These are phyloP conservation scores for Ganaspis brasiliensis DNA, from an alignment of 2,888 invertebrate species.

Conservation along the genomic window DNA sequence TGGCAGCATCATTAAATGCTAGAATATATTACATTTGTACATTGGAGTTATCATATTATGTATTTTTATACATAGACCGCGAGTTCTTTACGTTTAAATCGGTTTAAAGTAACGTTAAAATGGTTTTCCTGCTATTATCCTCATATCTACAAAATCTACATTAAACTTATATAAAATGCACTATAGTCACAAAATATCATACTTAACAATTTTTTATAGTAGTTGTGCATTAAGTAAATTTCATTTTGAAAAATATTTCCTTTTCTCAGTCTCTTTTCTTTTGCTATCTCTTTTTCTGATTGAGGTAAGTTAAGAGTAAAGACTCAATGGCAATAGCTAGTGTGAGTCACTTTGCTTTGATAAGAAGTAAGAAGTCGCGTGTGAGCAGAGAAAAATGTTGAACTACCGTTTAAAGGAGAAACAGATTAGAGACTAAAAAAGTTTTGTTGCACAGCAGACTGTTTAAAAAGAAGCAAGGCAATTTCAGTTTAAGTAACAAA, in stretches of 20 bases:
- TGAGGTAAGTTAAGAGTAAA: not conserved
- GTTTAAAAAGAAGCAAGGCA: not conserved
- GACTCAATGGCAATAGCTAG: not conserved
- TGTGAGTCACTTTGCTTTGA: not conserved
- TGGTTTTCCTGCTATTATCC: not conserved
- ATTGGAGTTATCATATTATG: not conserved
- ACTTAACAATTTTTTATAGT: not conserved
- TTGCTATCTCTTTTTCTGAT: conserved; percentile 13
- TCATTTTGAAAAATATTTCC: not conserved
- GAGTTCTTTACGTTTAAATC: not conserved
- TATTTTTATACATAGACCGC: not conserved
- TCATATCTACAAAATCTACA: too few species aligned
- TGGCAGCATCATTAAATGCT: not conserved
- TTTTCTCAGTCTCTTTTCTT: conserved; percentile 10
- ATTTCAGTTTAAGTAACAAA: not conserved
- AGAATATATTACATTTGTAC: not conserved
- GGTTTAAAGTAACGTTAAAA: not conserved
- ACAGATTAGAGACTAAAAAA: not conserved
- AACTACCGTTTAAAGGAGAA: not conserved
- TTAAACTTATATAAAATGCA: too few species aligned
- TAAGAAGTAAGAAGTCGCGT: conserved; percentile 40
- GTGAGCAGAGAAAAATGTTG: not conserved
- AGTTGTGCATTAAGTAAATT: too few species aligned
- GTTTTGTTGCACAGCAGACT: not conserved
- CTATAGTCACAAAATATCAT: too few species aligned